These are phyloP conservation scores for Physella acuta DNA, from an alignment of 1,140 invertebrate genomes.

Conservation along the genomic window DNA sequence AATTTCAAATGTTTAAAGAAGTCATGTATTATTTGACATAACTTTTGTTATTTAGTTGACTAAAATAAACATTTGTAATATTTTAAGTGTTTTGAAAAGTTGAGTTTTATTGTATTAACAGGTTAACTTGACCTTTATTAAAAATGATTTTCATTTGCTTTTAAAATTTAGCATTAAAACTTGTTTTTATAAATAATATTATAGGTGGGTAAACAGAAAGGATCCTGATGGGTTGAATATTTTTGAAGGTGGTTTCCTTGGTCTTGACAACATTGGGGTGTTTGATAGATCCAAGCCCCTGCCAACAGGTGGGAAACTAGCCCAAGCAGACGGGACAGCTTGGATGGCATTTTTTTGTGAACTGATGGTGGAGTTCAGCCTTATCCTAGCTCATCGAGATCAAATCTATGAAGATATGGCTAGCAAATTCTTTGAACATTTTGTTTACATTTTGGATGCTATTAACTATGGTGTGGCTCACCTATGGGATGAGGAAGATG, in stretches of 20 bases:
- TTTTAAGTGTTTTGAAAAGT: no score
- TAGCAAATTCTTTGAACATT: conserved; percentile 61
- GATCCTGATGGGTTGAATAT: conserved; percentile 57
- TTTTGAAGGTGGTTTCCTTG: conserved; percentile 61
- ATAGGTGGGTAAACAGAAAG: conserved; percentile 61
- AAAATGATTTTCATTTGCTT: no score
- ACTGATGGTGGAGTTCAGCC: conserved; percentile 59
- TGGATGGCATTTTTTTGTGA: conserved; percentile 62
- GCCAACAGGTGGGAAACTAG: conserved; percentile 49
- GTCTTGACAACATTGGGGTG: conserved; percentile 62
- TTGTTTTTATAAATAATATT: neutral
- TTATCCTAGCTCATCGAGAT: conserved; percentile 54
- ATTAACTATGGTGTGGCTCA: conserved; percentile 54
- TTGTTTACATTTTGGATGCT: conserved; percentile 58
- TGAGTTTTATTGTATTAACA: no score
- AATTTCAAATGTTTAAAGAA: no score
- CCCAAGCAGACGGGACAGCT: conserved; percentile 61
- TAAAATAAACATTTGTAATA: no score
- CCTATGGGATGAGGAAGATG: conserved; percentile 61
- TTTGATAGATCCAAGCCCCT: conserved; percentile 60
- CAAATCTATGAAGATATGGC: conserved; percentile 61
- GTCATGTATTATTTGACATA: no score
- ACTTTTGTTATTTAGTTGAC: no score
- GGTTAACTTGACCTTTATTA: no score
- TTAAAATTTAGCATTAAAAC: no score